Conservation (phyloP, 2,113 vertebrate species). For the Diglossa brunneiventris region DNA sequence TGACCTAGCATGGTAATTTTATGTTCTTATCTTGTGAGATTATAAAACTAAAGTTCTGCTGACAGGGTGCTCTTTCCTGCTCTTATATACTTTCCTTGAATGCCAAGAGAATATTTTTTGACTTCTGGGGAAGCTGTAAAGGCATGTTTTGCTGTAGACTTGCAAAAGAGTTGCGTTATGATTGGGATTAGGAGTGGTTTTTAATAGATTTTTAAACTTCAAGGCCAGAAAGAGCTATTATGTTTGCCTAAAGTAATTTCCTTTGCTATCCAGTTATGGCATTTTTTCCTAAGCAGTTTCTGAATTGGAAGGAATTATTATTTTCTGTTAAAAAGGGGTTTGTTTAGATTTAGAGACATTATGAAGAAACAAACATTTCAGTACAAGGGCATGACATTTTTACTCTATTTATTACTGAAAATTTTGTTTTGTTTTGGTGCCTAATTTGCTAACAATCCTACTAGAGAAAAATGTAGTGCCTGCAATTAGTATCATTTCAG, state of each 20-base stretch:
- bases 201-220: slow-evolving; percentile 15
- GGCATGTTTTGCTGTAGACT: neutral
- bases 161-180: neutral
- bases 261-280: neutral
- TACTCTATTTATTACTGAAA: neutral
- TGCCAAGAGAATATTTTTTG: neutral
- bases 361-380: neutral
- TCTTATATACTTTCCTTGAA: neutral
- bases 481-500: neutral
- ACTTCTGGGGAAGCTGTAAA: neutral
- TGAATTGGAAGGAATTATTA: neutral
- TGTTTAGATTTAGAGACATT: neutral
- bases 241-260: neutral
- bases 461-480: neutral
- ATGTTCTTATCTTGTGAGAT: neutral
- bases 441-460: neutral
- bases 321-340: neutral
- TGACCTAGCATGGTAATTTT: neutral
- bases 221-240: neutral
- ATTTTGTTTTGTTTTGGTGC: neutral
- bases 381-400: neutral
- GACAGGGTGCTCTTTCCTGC: neutral
- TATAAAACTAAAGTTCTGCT: neutral
- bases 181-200: neutral
- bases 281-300: neutral